Base-by-base conservation (phyloP, 2,888 invertebrate genomes). In the Schrankia costaestrigalis region DNA sequence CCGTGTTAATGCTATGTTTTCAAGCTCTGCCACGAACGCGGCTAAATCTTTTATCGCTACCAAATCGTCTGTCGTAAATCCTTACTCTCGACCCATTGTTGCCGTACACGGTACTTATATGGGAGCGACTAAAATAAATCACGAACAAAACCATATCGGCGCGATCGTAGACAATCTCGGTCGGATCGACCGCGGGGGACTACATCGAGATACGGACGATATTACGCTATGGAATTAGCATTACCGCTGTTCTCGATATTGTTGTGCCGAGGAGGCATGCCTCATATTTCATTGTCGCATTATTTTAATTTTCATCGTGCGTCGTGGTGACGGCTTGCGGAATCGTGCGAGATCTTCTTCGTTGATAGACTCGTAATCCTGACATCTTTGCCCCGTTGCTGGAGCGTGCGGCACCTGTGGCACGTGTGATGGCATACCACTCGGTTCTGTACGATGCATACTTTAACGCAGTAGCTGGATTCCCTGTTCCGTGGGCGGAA, bases 221-320 rank as follows among this genome's bases (percentile, higher is more conserved):
- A 82, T 83, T 85, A 81, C 80, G 78, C 78, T 78, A 78, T 83
- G 80, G 83, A 85, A 85, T 86, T 86, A 86, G 84, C 83, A 84
- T 81, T 78, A 82, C 76, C 76, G 63, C 71, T 83, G 81, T 80
- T 78, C 70, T 56, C 65, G 71, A 77, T 81, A 76, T 78, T 70
- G 76, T 72, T 63, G 59, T 56, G 57, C 4, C 49, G 59, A 45
- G 49, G 45, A 54, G 41, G 61, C 69, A 75, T 69, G 71, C 42
- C 62, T 70, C 76, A 75, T 78, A 78, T 70, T 65, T 78, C 75
- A 69, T 61, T 53, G 71, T 65, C 62, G 70, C 66, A 68, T 78
- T 78, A 77, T 74, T 78, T 78, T 76, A 78, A 79, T 78, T 78
- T 76, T 63, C 48, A 60, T 76, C 73, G 68, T 74, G 70, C 63